phyloP scores from a whole-genome alignment of 2,113 vertebrate species.

The Leptobrachium leishanense region DNA sequence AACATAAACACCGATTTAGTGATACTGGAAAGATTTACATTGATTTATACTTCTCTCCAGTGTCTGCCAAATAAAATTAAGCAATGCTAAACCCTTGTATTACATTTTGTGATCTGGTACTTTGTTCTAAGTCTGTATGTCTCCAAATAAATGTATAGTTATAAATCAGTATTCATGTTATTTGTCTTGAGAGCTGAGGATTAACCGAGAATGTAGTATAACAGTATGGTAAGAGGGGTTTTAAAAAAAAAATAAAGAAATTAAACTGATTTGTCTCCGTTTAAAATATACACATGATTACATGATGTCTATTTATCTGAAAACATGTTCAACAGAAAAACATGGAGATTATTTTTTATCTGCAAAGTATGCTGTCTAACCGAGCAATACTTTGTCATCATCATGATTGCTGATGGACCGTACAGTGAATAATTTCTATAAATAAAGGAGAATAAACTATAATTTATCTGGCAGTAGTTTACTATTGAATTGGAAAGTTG shows the following conservation, averaged over 20 bases:
- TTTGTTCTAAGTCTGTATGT: neutral
- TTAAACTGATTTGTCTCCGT: neutral
- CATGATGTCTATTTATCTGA: too few species aligned
- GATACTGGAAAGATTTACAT: conserved; percentile 23
- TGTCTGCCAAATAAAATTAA: conserved; percentile 10
- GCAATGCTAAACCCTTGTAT: conserved; percentile 5
- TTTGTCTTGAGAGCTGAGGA: neutral
- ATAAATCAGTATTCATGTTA: neutral
- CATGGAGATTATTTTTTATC: too few species aligned
- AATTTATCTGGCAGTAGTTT: too few species aligned
- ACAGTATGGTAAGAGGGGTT: neutral
- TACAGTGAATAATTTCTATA: too few species aligned
- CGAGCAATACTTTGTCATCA: too few species aligned
- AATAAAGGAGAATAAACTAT: too few species aligned
- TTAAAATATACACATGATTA: too few species aligned
- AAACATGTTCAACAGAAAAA: too few species aligned
- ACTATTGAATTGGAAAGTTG: too few species aligned
- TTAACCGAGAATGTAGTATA: neutral
- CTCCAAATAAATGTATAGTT: neutral
- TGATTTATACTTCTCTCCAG: neutral
- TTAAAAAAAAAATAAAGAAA: neutral
- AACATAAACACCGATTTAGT: conserved; percentile 27
- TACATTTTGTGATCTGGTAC: neutral
- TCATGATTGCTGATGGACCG: too few species aligned
- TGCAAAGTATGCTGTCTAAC: too few species aligned